Percentiles rank a stretch among this genome's conserved stretches.
Evolutionary conservation across 2,888 invertebrate genomes (phyloP).

Genomic region (Ethmia dodecea): DNA sequence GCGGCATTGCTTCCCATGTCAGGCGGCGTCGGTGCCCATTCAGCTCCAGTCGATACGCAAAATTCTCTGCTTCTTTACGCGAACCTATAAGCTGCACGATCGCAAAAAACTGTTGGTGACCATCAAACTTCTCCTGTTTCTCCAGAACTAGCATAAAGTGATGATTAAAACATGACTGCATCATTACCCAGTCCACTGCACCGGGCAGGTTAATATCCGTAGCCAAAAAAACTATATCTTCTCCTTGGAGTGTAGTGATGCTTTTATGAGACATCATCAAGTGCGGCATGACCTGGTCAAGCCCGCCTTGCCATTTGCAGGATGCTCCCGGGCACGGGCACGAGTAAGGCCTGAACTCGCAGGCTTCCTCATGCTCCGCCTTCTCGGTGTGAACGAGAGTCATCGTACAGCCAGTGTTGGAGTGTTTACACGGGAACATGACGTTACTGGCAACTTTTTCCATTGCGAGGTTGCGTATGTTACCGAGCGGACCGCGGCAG

Average conservation of each 20-base stretch:
- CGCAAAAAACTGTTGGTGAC: conserved; percentile 97
- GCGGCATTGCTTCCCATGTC: conserved; percentile 99
- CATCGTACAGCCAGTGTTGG: conserved; percentile 94
- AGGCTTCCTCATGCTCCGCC: conserved; percentile 98
- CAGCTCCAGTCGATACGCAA: conserved; percentile 98
- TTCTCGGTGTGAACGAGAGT: conserved; percentile 98
- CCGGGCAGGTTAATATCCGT: conserved; percentile 99
- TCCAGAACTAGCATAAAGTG: conserved; percentile 99
- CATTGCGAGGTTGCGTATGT: conserved; percentile 99
- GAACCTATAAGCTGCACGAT: conserved; percentile 99
- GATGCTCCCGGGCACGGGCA: conserved; percentile 99
- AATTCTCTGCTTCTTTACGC: conserved; percentile 98
- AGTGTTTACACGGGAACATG: conserved; percentile 99
- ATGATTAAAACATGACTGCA: conserved; percentile 99
- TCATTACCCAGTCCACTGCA: conserved; percentile 99
- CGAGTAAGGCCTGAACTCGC: conserved; percentile 98
- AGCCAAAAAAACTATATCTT: conserved; percentile 99
- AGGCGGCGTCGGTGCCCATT: conserved; percentile 96
- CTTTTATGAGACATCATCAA: conserved; percentile 98
- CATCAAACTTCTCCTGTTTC: conserved; percentile 98
- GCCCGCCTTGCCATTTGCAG: conserved; percentile 99
- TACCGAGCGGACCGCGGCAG: conserved; percentile 96
- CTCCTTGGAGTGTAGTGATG: conserved; percentile 98
- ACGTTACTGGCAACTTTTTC: conserved; percentile 99
- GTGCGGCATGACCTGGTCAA: conserved; percentile 99